These are phyloP conservation scores for Elanoides forficatus DNA, from an alignment of 2,113 vertebrate genomes.

Conservation along the genomic window DNA sequence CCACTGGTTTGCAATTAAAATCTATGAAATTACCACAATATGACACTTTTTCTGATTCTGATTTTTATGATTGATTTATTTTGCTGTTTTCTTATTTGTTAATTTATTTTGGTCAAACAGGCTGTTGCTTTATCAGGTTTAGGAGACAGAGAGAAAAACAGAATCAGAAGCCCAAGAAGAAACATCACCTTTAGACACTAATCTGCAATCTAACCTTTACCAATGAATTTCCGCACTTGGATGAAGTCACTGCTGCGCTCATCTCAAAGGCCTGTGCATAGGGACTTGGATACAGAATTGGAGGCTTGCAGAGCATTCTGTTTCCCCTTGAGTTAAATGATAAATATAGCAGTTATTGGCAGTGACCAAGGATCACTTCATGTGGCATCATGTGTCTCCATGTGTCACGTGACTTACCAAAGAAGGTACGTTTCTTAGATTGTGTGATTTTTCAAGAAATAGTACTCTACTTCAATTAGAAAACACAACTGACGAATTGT, in stretches of 20 bases:
- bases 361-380: neutral
- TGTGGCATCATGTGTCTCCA: neutral
- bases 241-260: neutral
- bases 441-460: neutral
- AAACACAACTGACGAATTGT: neutral
- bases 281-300: neutral
- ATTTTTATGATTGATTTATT: neutral
- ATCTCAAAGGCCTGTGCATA: neutral
- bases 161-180: neutral
- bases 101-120: neutral
- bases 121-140: neutral
- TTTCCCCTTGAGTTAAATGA: neutral
- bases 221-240: neutral
- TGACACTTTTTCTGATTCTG: neutral
- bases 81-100: neutral
- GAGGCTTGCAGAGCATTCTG: neutral
- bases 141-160: neutral
- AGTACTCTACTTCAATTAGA: neutral
- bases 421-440: neutral
- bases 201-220: neutral
- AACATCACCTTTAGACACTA: neutral
- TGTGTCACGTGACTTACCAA: neutral
- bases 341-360: neutral
- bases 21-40: neutral
- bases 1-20: neutral